Conservation (phyloP, 2,113 vertebrate genomes). For the Scophthalmus maximus region DNA sequence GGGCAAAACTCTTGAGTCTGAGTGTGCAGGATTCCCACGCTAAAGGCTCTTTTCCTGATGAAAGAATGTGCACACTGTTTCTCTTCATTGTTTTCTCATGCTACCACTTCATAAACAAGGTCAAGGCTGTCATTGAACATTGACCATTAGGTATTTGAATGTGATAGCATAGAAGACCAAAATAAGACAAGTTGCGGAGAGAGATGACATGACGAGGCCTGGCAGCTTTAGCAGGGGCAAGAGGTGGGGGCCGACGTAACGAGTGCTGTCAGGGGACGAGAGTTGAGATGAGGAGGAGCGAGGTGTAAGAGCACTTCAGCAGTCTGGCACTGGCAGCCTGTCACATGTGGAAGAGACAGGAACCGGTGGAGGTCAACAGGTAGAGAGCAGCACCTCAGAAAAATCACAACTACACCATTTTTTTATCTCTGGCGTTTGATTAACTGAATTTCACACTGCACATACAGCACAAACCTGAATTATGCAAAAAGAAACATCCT, state of each 20-base stretch:
- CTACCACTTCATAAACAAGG: slow-evolving; percentile 40
- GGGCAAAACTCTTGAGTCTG: background rate
- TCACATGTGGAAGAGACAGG: slow-evolving; percentile 50
- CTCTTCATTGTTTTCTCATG: slow-evolving; percentile 10
- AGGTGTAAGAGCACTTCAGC: slow-evolving; percentile 45
- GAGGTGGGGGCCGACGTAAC: background rate
- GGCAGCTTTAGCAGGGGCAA: background rate
- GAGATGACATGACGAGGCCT: background rate
- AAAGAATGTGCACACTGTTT: slow-evolving; percentile 15
- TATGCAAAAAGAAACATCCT: no score
- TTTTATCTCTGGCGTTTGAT: no score
- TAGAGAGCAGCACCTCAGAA: background rate
- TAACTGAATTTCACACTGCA: no score
- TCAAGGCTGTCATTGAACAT: no score
- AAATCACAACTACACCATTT: background rate
- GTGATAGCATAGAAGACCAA: background rate
- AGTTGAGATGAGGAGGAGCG: background rate
- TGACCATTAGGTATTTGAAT: background rate
- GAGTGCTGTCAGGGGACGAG: background rate
- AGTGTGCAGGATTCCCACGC: background rate
- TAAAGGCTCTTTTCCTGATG: no score
- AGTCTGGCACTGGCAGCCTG: slow-evolving; percentile 42
- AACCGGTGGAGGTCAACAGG: background rate
- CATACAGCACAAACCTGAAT: no score
- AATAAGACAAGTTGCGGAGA: background rate